Conservation (phyloP, 2,888 invertebrate genomes). For the Himalopsyche japonica region DNA sequence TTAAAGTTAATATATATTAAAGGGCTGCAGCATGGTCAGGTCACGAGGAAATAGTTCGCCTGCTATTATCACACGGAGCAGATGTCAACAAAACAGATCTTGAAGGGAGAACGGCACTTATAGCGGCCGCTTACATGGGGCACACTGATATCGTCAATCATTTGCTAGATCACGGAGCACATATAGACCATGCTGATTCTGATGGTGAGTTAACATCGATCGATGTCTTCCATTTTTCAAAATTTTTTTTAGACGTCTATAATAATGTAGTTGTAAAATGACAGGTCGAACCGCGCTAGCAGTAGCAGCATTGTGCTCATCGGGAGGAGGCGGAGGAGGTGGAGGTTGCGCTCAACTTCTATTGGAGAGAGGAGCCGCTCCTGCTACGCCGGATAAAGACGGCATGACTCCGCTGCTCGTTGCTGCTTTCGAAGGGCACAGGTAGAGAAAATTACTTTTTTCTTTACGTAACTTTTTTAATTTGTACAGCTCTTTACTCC, state of each 20-base stretch:
- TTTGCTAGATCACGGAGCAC: constrained; percentile 78
- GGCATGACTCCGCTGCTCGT: constrained; percentile 86
- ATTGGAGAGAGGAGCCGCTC: constrained; percentile 80
- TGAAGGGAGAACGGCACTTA: constrained; percentile 88
- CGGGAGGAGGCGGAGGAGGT: constrained; percentile 59
- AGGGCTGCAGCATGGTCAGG: constrained; percentile 94
- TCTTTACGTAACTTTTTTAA: background rate
- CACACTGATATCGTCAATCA: constrained; percentile 89
- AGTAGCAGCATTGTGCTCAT: constrained; percentile 84
- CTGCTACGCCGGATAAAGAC: constrained; percentile 82
- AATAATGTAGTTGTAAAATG: background rate
- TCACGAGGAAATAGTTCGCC: constrained; percentile 80
- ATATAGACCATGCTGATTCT: constrained; percentile 83
- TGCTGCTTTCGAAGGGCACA: constrained; percentile 90
- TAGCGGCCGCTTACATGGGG: constrained; percentile 96
- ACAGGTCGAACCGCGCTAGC: constrained; percentile 80
- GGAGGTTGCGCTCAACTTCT: constrained; percentile 54
- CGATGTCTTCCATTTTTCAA: background rate
- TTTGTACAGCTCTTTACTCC: too few relatives aligned
- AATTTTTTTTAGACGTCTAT: background rate
- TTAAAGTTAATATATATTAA: background rate
- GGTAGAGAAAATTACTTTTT: constrained; percentile 49
- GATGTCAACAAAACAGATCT: constrained; percentile 83
- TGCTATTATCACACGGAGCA: constrained; percentile 75
- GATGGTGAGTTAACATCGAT: constrained; percentile 62